Evolutionary conservation across 2,113 vertebrate species (phyloP).

Genomic region (Sturnira hondurensis): DNA sequence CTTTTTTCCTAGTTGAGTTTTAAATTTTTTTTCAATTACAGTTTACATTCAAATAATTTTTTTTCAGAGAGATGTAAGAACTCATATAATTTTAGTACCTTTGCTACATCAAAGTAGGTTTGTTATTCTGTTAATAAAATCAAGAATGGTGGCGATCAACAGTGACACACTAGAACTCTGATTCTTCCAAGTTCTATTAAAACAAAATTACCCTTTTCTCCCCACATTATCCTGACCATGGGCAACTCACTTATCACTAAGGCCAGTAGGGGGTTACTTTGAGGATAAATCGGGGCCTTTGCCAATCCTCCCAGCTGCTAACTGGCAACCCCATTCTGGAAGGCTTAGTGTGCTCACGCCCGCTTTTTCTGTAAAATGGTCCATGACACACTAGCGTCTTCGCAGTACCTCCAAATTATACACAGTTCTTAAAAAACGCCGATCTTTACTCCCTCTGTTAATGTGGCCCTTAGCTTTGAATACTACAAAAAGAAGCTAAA

Average conservation of each 20-base stretch:
- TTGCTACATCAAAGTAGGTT: background rate
- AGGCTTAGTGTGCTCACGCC: background rate
- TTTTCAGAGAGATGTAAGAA: background rate
- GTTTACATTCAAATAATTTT: background rate
- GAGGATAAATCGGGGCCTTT: background rate
- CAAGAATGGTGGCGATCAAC: background rate
- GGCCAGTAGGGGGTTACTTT: background rate
- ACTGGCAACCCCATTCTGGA: background rate
- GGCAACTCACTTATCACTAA: background rate
- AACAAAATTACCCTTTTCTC: background rate
- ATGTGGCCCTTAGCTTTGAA: slow-evolving; percentile 8
- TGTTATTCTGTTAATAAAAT: slow-evolving; percentile 35
- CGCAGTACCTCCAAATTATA: background rate
- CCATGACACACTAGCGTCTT: background rate
- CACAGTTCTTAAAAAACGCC: background rate
- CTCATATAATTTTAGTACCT: background rate
- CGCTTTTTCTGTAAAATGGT: background rate
- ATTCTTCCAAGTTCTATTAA: background rate
- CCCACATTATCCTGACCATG: background rate
- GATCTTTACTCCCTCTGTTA: background rate
- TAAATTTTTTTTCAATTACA: background rate
- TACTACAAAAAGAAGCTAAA: background rate
- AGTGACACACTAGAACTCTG: background rate
- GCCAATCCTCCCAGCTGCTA: background rate
- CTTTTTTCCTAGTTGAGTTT: background rate